Conservation (phyloP, 2,113 vertebrate species). For the Dascyllus trimaculatus region DNA sequence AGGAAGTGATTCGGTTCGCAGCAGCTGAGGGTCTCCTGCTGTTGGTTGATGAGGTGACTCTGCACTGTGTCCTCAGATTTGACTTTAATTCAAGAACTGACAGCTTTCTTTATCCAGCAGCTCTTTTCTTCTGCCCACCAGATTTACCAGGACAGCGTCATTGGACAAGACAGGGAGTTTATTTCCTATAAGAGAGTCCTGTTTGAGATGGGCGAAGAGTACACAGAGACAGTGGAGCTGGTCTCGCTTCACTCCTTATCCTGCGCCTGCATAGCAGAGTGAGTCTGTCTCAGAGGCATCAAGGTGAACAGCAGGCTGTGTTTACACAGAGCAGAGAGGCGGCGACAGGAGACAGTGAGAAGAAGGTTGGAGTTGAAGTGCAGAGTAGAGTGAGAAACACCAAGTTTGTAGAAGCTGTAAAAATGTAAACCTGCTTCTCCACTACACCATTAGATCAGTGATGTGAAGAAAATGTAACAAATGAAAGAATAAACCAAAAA, state of each 20-base stretch:
- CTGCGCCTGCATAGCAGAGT: conserved; percentile 77
- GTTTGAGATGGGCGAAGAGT: conserved; percentile 74
- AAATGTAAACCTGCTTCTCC: too few relatives aligned
- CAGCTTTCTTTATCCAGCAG: background rate
- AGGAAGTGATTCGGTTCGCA: conserved; percentile 89
- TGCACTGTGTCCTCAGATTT: conserved; percentile 1
- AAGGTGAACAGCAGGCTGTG: too few relatives aligned
- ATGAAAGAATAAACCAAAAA: background rate
- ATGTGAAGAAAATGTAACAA: background rate
- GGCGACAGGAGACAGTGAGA: too few relatives aligned
- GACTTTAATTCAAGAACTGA: background rate
- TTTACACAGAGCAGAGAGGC: too few relatives aligned
- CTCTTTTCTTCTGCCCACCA: conserved; percentile 29
- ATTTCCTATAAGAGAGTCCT: conserved; percentile 84
- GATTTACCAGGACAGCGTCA: conserved; percentile 82
- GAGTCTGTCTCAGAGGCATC: conserved; percentile 43
- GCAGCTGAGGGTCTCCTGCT: conserved; percentile 87
- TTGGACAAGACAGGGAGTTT: conserved; percentile 59
- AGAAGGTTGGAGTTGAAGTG: too few relatives aligned
- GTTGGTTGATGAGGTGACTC: conserved; percentile 78
- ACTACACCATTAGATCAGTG: too few relatives aligned
- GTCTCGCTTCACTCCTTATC: conserved; percentile 82
- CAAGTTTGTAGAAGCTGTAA: too few relatives aligned
- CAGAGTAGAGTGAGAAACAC: too few relatives aligned
- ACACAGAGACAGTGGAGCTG: conserved; percentile 69